Evolutionary conservation across 2,113 vertebrate species (phyloP).

Genomic region (Hystrix brachyura): DNA sequence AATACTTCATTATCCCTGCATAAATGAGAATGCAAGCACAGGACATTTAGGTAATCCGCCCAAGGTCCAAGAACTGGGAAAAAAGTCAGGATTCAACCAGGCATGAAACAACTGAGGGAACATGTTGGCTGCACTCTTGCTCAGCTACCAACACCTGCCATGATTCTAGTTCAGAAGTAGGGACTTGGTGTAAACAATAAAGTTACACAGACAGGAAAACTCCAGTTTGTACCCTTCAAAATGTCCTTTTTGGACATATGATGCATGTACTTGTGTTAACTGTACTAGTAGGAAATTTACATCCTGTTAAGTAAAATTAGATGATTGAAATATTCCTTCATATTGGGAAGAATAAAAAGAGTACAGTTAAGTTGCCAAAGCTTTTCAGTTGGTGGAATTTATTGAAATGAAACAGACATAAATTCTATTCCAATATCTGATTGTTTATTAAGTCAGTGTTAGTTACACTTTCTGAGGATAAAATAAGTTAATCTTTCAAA

Average conservation of each 20-base stretch:
- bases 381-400: constrained; percentile 10
- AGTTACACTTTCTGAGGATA: constrained; percentile 62
- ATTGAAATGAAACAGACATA: constrained; percentile 52
- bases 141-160: not conserved
- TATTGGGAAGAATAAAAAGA: constrained; percentile 40
- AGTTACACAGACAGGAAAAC: not conserved
- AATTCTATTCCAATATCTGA: constrained; percentile 54
- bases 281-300: not conserved
- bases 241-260: constrained; percentile 5
- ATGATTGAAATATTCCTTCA: constrained; percentile 9
- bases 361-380: not conserved
- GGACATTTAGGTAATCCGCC: not conserved
- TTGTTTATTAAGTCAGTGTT: constrained; percentile 23
- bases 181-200: not conserved
- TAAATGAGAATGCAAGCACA: not conserved
- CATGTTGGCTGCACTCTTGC: not conserved
- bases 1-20: not conserved
- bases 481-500: constrained; percentile 65
- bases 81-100: not conserved
- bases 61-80: not conserved
- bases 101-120: not conserved
- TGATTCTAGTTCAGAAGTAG: not conserved
- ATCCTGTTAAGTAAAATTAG: constrained; percentile 25
- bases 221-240: not conserved
- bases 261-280: not conserved